Base-by-base conservation (phyloP, 2,888 invertebrate genomes). In the Odiellus spinosus region DNA sequence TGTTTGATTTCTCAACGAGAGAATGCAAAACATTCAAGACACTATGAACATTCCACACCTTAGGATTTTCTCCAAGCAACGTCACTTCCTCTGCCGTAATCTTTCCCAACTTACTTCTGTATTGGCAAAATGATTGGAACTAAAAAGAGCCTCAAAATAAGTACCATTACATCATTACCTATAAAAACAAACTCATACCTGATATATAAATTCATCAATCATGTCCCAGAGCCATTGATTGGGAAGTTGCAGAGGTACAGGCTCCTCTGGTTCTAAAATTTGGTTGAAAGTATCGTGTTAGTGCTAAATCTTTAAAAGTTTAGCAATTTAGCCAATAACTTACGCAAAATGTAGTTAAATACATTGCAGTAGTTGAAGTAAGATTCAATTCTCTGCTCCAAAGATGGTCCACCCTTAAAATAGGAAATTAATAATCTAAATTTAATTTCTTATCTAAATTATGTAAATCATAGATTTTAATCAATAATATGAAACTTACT, bases 151-250 rank as follows among this genome's bases (percentile, higher is more conserved):
- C 10, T 39, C n/a, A 14, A 15, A 17, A 36, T 15, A 2, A 12
- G 38, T 15, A 10, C 14, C 38, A 14, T 36, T 36, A 36, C 38
- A 36, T 15, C 26, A 26, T 26, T 26, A 18, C n/a, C 3, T n/a
- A 52, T 26, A 43, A 20, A 40, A 40, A 15, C 12, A 21, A 15
- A 12, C 46, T n/a, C n/a, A 32, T 55, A 69, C 69, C 69, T 96
- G 96, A 63, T 98, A 98, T 36, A 99, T 91, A 69, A 98, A 99
- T 65, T 99, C 98, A 69, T 99, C 98, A 57, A 99, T 86, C 44
- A 99, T 78, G 66, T 98, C 98, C 98, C 98, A 98, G 26, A 99
- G 71, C 98, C 98, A 99, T 62, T 93, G 83, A 69, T 98, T 95
- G 11, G 98, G 96, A 49, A 98, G 67, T 63, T 90, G 88, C 44